phyloP scores from a whole-genome alignment of 2,888 invertebrate genomes.

The Cylindroiulus punctatus region DNA sequence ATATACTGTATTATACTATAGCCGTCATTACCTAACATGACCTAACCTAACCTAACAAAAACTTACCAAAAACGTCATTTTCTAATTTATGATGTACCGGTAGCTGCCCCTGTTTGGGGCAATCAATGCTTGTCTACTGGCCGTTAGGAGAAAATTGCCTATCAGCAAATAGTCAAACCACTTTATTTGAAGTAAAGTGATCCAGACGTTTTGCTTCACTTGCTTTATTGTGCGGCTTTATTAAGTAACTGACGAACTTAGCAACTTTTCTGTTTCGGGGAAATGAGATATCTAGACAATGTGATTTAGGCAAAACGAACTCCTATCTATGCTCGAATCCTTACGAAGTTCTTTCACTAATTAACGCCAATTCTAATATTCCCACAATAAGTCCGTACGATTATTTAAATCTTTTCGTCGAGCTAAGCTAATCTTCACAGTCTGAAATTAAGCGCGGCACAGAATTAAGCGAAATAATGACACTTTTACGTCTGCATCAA shows the following conservation, averaged over 20 bases:
- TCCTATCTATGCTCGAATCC: neutral
- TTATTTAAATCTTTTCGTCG: slow-evolving; percentile 11
- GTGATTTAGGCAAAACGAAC: neutral
- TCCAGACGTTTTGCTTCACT: too few species aligned
- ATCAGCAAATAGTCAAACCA: too few species aligned
- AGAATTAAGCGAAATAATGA: slow-evolving; percentile 19
- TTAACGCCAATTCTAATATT: neutral
- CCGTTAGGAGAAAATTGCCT: too few species aligned
- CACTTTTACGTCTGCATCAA: slow-evolving; percentile 17
- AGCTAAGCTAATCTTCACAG: neutral
- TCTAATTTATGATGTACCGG: too few species aligned
- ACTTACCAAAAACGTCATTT: too few species aligned
- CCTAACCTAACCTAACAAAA: too few species aligned
- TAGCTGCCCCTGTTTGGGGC: too few species aligned
- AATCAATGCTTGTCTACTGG: too few species aligned
- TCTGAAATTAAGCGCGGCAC: slow-evolving; percentile 1
- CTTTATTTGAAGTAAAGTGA: too few species aligned
- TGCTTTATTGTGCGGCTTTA: too few species aligned
- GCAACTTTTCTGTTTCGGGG: neutral
- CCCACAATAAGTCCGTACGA: neutral
- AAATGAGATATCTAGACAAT: neutral
- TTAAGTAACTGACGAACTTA: neutral
- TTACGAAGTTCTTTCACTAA: neutral
- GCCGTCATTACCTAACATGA: too few species aligned
- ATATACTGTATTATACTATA: too few species aligned